Percentiles rank a stretch among this genome's conserved stretches.
Evolutionary conservation across 1,140 invertebrate genomes (phyloP).

Genomic region (Caenorhabditis briggsae): DNA sequence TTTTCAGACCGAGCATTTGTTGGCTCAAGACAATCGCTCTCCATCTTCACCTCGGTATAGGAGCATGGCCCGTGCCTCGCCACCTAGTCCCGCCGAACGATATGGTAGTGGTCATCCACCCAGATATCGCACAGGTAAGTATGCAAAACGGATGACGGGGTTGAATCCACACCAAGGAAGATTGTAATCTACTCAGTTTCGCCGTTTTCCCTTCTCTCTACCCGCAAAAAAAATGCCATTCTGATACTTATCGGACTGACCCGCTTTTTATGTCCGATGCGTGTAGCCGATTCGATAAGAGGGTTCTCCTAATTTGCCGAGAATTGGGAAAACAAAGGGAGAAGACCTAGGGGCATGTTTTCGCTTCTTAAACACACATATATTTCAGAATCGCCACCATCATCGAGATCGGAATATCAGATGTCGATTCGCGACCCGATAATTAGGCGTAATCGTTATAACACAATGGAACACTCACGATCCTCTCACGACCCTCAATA

Average conservation of each 20-base stretch:
- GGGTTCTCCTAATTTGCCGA: slow-evolving; percentile 1
- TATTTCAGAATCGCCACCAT: slow-evolving; percentile 62
- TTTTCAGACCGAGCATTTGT: slow-evolving; percentile 64
- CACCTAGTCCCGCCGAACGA: slow-evolving; percentile 56
- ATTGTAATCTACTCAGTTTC: slow-evolving; percentile 26
- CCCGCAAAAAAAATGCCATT: slow-evolving; percentile 30
- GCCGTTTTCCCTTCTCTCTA: background rate
- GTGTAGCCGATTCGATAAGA: background rate
- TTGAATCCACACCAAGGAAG: background rate
- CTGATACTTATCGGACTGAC: slow-evolving; percentile 32
- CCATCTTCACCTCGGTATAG: slow-evolving; percentile 63
- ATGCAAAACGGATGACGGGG: background rate
- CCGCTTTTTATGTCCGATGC: slow-evolving; percentile 49
- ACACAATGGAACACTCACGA: slow-evolving; percentile 46
- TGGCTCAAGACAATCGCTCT: slow-evolving; percentile 61
- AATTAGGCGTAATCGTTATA: slow-evolving; percentile 52
- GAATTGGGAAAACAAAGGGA: slow-evolving; percentile 18
- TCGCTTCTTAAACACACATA: background rate
- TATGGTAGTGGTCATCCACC: slow-evolving; percentile 8
- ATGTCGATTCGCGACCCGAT: slow-evolving; percentile 61
- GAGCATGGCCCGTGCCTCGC: slow-evolving; percentile 46
- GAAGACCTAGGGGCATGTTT: background rate
- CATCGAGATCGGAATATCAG: slow-evolving; percentile 60
- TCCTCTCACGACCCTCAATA: slow-evolving; percentile 12
- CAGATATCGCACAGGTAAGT: slow-evolving; percentile 57